Conservation (phyloP, 2,113 vertebrate species). For the Ceyx melanurus region DNA sequence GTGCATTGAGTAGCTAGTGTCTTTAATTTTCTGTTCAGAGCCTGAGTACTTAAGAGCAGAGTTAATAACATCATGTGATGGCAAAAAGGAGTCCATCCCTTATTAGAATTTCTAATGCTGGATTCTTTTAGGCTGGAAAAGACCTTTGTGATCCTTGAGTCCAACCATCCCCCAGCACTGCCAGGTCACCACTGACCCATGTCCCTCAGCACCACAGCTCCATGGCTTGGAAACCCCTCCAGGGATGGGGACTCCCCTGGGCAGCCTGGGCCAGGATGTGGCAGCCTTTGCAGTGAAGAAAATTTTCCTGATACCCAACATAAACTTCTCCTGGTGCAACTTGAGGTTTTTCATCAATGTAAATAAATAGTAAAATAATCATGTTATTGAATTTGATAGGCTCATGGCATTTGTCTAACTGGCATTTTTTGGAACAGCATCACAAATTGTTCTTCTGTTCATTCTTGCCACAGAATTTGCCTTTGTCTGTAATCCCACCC, state of each 20-base stretch:
- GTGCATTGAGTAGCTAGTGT: accelerated
- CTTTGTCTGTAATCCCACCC: neutral
- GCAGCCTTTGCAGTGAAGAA: neutral
- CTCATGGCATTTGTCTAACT: neutral
- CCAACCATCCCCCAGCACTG: neutral
- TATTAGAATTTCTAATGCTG: neutral
- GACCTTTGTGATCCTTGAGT: neutral
- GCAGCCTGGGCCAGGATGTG: neutral
- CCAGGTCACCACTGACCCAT: neutral
- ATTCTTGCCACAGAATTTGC: neutral
- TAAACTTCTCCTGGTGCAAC: neutral
- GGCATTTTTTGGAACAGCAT: neutral
- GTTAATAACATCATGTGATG: neutral
- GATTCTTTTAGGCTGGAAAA: neutral
- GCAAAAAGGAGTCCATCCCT: neutral
- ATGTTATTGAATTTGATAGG: neutral
- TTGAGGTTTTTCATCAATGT: neutral
- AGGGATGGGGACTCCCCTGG: neutral
- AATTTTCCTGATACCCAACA: neutral
- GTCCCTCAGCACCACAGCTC: neutral
- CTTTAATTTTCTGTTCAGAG: neutral
- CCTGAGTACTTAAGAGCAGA: too few species aligned
- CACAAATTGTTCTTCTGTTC: neutral
- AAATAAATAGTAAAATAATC: neutral
- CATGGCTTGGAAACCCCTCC: neutral